Base-by-base conservation (phyloP, 2,797 vertebrate genomes). In the Pelobates cultripes region DNA sequence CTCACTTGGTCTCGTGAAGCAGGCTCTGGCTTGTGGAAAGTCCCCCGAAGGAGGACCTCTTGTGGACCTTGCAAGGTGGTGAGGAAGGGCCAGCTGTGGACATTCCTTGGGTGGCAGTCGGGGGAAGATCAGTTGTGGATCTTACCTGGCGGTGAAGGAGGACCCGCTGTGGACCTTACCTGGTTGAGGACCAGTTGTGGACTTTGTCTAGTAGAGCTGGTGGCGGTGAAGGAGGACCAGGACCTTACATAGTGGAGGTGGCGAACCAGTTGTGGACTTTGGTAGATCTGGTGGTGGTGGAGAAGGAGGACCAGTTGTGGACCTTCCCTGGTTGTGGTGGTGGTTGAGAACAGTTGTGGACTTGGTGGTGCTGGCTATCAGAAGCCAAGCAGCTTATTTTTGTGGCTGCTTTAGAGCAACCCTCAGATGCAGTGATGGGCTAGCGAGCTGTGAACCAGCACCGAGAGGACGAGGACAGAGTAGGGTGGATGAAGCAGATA, bases 371-470 rank as follows among this genome's bases (percentile, higher is more conserved):
- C 5, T 51, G 47, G 47, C 10, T 79, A 73, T 74, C 81, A 43
- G 71, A 4, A 75, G 28, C 14, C 13, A 40, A 4, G 12, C 43
- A n/a, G 14, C 44, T 15, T 42, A 67, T 53, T 76, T n/a, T 51
- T 51, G 47, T 60, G 80, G 51, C n/a, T 42, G 80, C 14, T 57
- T 57, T 73, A 9, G 43, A 64, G 13, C 0, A 41, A 28, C 4
- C 42, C 41, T 10, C 55, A 73, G 72, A 43, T 67, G 84, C 82
- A 4, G 81, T 87, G 87, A 88, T 85, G 88, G 89, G 88, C 87
- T 89, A 90, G 72, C 28, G 69, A 2, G 42, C 17, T 45, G 2
- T 0, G 28, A 67, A 3, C 4, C 4, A 14, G 61, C 9, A 28
- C 28, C 28, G 12, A 43, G 55, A 57, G 55, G 7, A 45, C 72